These are phyloP conservation scores for Zapornia atra DNA, from an alignment of 2,113 vertebrate species.

Conservation along the genomic window DNA sequence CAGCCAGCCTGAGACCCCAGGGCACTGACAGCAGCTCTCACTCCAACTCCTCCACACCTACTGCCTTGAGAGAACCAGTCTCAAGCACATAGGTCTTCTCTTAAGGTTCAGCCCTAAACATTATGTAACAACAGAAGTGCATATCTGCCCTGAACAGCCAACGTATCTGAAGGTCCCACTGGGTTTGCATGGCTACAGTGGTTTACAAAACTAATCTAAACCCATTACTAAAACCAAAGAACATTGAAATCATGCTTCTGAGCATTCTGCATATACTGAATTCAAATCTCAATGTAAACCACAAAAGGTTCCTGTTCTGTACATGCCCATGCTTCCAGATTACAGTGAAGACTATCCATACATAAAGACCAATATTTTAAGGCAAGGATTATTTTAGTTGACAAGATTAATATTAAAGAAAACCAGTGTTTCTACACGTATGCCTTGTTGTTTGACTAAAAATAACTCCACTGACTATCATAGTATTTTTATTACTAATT, in stretches of 20 bases:
- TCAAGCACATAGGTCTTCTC: background rate
- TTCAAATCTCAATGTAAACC: background rate
- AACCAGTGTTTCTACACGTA: background rate
- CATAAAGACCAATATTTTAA: background rate
- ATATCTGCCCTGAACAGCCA: background rate
- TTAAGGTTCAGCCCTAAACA: background rate
- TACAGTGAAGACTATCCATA: background rate
- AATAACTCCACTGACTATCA: background rate
- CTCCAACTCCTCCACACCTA: background rate
- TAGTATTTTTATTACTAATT: background rate
- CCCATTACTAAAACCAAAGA: background rate
- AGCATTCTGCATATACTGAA: background rate
- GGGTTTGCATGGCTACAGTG: background rate
- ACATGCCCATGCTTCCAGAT: background rate
- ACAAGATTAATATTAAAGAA: background rate
- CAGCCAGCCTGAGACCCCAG: background rate
- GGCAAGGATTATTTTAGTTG: background rate
- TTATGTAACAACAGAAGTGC: rapidly evolving
- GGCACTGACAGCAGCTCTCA: background rate
- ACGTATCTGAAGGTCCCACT: background rate
- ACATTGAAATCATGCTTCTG: background rate
- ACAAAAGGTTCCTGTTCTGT: background rate
- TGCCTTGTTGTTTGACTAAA: background rate
- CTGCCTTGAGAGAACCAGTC: background rate
- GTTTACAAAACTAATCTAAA: background rate